Evolutionary conservation across 2,113 vertebrate species (phyloP).

Genomic region (Phylloscopus whistleri): DNA sequence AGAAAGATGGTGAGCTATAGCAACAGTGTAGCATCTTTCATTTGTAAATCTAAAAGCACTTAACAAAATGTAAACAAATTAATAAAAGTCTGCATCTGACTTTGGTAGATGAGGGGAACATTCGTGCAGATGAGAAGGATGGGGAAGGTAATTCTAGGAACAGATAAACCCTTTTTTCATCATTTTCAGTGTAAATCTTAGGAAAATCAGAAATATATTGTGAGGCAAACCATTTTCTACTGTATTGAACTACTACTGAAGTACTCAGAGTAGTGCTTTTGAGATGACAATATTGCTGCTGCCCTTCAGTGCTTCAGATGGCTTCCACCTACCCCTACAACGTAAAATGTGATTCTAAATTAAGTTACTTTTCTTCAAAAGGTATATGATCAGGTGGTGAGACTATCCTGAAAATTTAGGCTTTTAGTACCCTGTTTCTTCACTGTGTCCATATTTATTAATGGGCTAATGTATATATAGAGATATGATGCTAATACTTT

Average conservation of each 20-base stretch:
- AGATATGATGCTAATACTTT: background rate
- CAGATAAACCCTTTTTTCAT: background rate
- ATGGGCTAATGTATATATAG: background rate
- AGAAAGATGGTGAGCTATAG: background rate
- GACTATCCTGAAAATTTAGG: background rate
- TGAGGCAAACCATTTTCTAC: background rate
- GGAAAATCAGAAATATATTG: background rate
- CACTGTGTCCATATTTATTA: background rate
- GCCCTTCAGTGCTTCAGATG: background rate
- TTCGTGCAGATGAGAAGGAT: background rate
- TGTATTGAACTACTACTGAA: background rate
- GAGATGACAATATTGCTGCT: background rate
- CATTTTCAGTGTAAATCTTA: background rate
- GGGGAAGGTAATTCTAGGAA: background rate
- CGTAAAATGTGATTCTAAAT: background rate
- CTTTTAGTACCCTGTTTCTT: background rate
- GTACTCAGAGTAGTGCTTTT: background rate
- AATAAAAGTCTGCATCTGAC: background rate
- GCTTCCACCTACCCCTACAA: background rate
- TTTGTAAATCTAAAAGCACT: background rate
- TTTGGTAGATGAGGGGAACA: background rate
- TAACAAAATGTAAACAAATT: background rate
- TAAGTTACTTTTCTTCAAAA: background rate
- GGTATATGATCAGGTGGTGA: background rate
- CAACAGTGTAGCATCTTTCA: background rate